Base-by-base conservation (phyloP, 2,113 vertebrate species). In the Tupaia tana region DNA sequence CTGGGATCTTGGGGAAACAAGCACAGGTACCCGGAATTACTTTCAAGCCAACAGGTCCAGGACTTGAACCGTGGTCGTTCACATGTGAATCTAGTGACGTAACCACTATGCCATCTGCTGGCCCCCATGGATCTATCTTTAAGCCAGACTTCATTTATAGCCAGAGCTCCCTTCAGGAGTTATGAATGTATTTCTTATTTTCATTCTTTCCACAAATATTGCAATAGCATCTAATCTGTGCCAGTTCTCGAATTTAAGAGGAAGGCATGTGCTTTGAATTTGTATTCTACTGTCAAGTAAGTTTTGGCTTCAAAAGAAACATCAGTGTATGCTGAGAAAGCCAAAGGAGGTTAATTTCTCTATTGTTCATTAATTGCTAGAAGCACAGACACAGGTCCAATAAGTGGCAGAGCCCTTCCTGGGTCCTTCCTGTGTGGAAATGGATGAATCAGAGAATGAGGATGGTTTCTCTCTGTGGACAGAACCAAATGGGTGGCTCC, bases 401-500 rank as follows among this genome's bases (percentile, higher is more conserved):
- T 3, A 9, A 66, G 56, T 73, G 31, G 59, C 19, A 69, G 70
- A 64, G 71, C 13, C 2, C 3, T 2, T 20, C 24, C 16, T 12
- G 43, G 2, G 29, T 9, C n/a, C 64, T 67, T 27, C 71, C 43
- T 24, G 11, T n/a, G 54, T 34, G 52, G 2, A 31, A 7, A 31
- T 24, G 25, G 8, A 2, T 13, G 56, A n/a, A 22, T 13, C 29
- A 20, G 24, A n/a, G 58, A 66, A 25, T 0, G 4, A 58, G n/a
- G 4, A 43, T 3, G 4, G 15, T 10, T 7, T 25, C 4, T 34
- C 2, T 20, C 19, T 66, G 66, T 9, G 10, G 54, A 61, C 4
- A 1, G 59, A 14, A 18, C 9, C 29, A 9, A 3, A 1, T 6
- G 7, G 19, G 7, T 0, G 3, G 43, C 80, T 89, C 29, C 9